phyloP scores from a whole-genome alignment of 2,797 vertebrate genomes.

The Myioborus melanocephalus region DNA sequence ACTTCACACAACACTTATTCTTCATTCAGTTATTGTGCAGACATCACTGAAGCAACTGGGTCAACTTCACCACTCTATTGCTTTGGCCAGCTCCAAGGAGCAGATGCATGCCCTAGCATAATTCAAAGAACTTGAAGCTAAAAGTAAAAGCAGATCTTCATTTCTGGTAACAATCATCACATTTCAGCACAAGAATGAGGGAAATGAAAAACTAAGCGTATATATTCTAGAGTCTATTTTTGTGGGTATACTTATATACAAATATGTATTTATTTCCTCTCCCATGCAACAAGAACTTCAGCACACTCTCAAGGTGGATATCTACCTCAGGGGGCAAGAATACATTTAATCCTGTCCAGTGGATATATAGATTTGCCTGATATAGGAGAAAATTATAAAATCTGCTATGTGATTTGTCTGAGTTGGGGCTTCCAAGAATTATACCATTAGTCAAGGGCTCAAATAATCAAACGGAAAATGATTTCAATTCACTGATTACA shows the following conservation, averaged over 20 bases:
- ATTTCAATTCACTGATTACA: neutral
- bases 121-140: neutral
- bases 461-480: neutral
- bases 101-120: neutral
- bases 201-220: neutral
- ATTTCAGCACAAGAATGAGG: neutral
- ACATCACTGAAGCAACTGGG: neutral
- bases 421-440: neutral
- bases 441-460: neutral
- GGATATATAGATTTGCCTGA: neutral
- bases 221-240: neutral
- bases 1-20: neutral
- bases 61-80: neutral
- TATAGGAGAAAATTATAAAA: neutral
- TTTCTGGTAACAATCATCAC: neutral
- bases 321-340: neutral
- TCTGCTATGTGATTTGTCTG: neutral
- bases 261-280: neutral
- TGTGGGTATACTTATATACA: neutral
- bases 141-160: neutral
- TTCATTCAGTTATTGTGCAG: neutral
- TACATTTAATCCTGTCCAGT: neutral
- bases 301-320: neutral
- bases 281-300: neutral
- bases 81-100: neutral